Conservation (phyloP, 2,113 vertebrate species). For the Microcebus tavaratra region DNA sequence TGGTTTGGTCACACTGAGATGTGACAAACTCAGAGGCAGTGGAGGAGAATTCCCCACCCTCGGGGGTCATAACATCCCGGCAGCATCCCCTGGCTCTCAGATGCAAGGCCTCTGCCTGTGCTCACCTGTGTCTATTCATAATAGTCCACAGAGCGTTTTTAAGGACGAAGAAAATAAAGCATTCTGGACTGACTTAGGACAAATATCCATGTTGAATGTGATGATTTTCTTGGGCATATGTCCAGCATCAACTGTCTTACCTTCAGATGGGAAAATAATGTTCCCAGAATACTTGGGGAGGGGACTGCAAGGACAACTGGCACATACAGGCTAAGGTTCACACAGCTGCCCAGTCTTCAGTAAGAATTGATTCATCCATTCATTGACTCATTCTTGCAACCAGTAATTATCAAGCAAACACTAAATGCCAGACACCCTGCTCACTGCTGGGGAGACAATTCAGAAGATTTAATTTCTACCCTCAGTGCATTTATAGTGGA, state of each 20-base stretch:
- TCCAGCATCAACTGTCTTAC: not conserved
- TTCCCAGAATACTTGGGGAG: not conserved
- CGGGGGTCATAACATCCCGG: conserved; percentile 22
- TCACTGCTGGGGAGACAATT: not conserved
- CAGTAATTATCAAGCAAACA: not conserved
- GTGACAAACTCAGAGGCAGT: not conserved
- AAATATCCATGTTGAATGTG: not conserved
- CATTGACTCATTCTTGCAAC: not conserved
- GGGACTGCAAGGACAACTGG: not conserved
- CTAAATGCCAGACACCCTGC: not conserved
- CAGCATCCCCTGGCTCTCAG: rapidly evolving
- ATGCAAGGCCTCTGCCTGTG: not conserved
- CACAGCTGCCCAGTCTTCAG: not conserved
- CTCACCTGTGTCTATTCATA: not conserved
- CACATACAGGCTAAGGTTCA: not conserved
- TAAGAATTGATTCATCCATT: not conserved
- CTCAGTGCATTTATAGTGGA: not conserved
- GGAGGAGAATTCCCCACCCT: not conserved
- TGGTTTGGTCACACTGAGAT: not conserved
- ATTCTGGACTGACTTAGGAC: not conserved
- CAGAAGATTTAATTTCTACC: not conserved
- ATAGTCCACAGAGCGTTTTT: not conserved
- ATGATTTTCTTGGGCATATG: not conserved
- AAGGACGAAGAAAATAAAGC: conserved; percentile 32
- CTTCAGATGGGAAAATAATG: not conserved